Evolutionary conservation across 2,797 vertebrate genomes (phyloP), one percentile per base, ranked within the genome.

Genomic region (Characodon lateralis): DNA sequence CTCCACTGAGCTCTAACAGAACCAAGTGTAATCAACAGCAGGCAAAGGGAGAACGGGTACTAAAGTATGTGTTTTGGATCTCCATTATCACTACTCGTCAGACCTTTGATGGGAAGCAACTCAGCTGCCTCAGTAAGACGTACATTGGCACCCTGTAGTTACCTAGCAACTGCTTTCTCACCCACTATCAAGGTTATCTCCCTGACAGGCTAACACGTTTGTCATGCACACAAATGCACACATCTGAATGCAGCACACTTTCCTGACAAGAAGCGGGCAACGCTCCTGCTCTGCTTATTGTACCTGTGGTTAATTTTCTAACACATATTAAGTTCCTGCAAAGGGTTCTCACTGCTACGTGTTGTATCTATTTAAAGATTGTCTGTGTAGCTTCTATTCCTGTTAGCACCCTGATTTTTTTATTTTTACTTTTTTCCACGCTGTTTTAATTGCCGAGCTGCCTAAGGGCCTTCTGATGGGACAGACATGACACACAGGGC

Each of bases 91-190:
- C 14, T 50, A 41, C 76, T 56, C 46, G 18, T 70, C 0, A 63
- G 65, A 78, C 65, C 78, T 61, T 65, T 53, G 22, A 72, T 86
- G 83, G 50, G 65, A 82, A 81, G 66, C 46, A 5, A 46, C 56
- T 69, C 76, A 81, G 61, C 65, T 39, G 55, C 72, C 78, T 77
- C 76, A 84, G 81, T 71, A 68, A 78, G 63, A 83, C 28, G 41
- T 82, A 50, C 72, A 74, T 74, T 3, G n/a, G 76, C 46, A 26
- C 76, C 74, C 41, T 28, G 58, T 82, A 8, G 91, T 94, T 91
- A 86, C 92, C 89, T 93, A 93, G 92, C 92, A 93, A 93, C 93
- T 76, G 77, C 80, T 85, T 88, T 77, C 87, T 85, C 88, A 82
- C 71, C 87, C 78, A 13, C 73, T 81, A 81, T 86, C 90, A 93